Base-by-base conservation (phyloP, 2,113 vertebrate species). In the Upupa epops region DNA sequence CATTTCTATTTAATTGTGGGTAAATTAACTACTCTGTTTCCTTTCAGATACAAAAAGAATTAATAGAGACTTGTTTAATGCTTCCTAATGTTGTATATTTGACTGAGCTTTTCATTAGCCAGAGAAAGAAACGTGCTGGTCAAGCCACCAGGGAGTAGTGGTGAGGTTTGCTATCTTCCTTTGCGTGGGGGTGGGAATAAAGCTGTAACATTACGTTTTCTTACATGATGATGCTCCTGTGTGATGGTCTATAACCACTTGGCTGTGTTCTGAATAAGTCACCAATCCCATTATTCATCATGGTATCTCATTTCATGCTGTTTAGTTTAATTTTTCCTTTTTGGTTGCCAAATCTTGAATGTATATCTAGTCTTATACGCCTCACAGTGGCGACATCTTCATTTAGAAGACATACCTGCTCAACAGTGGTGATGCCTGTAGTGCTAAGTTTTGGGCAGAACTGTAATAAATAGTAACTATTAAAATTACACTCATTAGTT, bases 81-180 rank as follows among this genome's bases (percentile, higher is more conserved):
- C 90, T 94, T 92, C 83, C 81, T 96, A 93, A 93, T 93, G 64
- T 75, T 91, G 66, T 92, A 42, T 86, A 89, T 86, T 77, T 95
- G 91, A 87, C 89, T 83, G 75, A 89, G 87, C 96, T 94, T 96
- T 97, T 96, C 94, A 96, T 96, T 97, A 94, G 46, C 20, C 51
- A 49, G 86, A 78, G 75, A 91, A 96, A 95, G 63, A 96, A 95
- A 92, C 25, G 11, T 78, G 52, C 86, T 71, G 89, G 79, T 86
- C 59, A 79, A 25, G 76, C 84, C 88, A 86, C 79, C 46, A 65
- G 81, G 92, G 88, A 86, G 48, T 25, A 85, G 71, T 25, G 42
- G 45, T 84, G 82, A 64, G 84, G 71, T 61, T 68, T 86, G 25
- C 54, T 76, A 51, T 31, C 45, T 92, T 81, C n/a, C 49, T 86